phyloP scores from a whole-genome alignment of 2,113 vertebrate genomes.

The Ceyx cyanopectus region DNA sequence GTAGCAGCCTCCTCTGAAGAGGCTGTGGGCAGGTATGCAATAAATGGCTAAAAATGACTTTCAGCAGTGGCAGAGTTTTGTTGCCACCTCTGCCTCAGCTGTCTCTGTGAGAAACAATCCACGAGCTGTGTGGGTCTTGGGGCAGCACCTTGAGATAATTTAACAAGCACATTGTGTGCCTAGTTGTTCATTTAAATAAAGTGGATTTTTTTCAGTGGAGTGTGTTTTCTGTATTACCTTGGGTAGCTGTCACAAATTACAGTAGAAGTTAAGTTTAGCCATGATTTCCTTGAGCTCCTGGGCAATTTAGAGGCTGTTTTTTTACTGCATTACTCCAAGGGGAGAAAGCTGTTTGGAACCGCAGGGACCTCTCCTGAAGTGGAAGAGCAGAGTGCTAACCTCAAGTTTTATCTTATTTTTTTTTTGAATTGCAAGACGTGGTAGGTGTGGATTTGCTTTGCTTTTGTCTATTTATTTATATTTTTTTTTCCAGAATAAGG shows the following conservation, averaged over 20 bases:
- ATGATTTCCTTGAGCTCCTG: neutral
- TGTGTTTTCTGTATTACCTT: neutral
- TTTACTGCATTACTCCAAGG: neutral
- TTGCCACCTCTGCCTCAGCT: neutral
- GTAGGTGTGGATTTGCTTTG: neutral
- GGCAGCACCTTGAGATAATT: neutral
- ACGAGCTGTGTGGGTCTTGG: neutral
- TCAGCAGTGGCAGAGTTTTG: neutral
- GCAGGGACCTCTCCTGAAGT: neutral
- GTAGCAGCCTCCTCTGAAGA: neutral
- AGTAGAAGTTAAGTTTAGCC: neutral
- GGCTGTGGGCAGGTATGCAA: neutral
- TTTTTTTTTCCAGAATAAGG: slow-evolving; percentile 84
- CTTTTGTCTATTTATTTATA: neutral
- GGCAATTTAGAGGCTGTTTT: neutral
- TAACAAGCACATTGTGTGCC: neutral
- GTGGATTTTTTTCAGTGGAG: neutral
- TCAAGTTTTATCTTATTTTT: neutral
- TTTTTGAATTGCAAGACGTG: neutral
- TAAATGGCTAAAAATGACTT: neutral
- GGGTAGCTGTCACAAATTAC: neutral
- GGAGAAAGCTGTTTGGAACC: neutral
- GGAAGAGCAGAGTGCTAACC: neutral
- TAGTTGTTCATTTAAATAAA: neutral
- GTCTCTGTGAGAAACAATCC: fast-evolving